These are phyloP conservation scores for Caenorhabditis auriculariae DNA, from an alignment of 2,888 invertebrate species.

Conservation along the genomic window DNA sequence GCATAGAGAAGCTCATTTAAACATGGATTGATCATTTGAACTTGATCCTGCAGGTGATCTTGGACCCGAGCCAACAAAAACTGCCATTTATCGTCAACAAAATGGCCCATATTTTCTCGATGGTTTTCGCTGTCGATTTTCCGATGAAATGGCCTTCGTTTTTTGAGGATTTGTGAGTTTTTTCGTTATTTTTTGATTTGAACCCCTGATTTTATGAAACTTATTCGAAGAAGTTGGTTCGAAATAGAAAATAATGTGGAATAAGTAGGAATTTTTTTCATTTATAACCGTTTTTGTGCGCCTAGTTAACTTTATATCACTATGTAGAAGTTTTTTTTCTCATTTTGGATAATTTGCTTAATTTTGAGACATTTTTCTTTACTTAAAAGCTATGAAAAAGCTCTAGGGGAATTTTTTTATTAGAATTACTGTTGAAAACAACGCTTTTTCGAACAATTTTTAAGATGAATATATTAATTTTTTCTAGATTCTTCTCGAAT, in stretches of 20 bases:
- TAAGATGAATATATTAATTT: too few species aligned
- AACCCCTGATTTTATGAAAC: background rate
- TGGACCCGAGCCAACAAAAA: slow-evolving; percentile 3
- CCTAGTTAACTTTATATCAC: too few species aligned
- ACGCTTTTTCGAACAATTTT: background rate
- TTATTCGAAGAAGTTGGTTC: too few species aligned
- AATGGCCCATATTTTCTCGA: slow-evolving; percentile 69
- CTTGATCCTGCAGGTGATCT: slow-evolving; percentile 8
- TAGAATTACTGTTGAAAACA: background rate
- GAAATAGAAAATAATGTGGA: too few species aligned
- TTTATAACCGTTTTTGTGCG: too few species aligned
- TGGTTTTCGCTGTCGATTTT: slow-evolving; percentile 69
- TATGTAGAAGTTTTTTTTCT: too few species aligned
- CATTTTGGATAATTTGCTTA: too few species aligned
- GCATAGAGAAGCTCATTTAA: background rate
- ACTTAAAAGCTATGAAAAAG: background rate
- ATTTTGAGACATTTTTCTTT: too few species aligned
- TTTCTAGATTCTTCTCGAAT: slow-evolving; percentile 27
- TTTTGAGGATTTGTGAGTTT: slow-evolving; percentile 65
- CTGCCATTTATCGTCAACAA: slow-evolving; percentile 69
- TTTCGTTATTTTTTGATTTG: slow-evolving; percentile 1
- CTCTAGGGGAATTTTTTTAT: background rate
- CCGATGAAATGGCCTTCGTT: slow-evolving; percentile 68
- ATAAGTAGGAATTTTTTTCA: too few species aligned
- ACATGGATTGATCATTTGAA: background rate